These are phyloP conservation scores for Ailurus styani DNA, from an alignment of 2,113 vertebrate species.

Conservation along the genomic window DNA sequence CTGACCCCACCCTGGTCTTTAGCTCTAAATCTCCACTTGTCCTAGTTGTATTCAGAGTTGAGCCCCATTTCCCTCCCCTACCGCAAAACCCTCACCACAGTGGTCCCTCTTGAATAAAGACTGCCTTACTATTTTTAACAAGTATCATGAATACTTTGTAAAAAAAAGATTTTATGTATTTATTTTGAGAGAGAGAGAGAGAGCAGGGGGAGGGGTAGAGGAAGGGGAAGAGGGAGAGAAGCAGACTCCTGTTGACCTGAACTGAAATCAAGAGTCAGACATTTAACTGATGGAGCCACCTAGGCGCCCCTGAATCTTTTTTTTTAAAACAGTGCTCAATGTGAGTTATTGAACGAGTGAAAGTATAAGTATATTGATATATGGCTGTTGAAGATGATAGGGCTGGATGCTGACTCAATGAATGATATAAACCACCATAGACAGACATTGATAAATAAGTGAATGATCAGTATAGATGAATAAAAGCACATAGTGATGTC, in stretches of 20 bases:
- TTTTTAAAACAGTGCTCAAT: not conserved
- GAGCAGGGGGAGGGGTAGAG: too few species aligned
- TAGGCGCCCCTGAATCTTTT: not conserved
- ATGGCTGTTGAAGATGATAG: not conserved
- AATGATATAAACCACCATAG: not conserved
- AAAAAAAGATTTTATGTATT: not conserved
- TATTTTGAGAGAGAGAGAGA: not conserved
- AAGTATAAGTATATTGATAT: not conserved
- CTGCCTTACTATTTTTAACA: not conserved
- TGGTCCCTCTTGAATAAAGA: not conserved
- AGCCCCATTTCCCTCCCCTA: not conserved
- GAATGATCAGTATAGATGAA: not conserved
- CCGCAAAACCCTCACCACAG: not conserved
- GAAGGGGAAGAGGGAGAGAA: not conserved
- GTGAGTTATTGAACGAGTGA: not conserved
- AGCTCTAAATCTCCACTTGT: not conserved
- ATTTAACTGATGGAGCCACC: not conserved
- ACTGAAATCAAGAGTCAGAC: not conserved
- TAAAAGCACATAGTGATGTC: not conserved
- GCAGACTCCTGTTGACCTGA: not conserved
- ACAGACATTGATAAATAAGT: not conserved
- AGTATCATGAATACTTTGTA: not conserved
- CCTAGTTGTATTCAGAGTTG: not conserved
- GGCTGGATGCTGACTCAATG: not conserved
- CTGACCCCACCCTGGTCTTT: not conserved